These are phyloP conservation scores for Anser cygnoides DNA, from an alignment of 2,113 vertebrate species.

Conservation along the genomic window DNA sequence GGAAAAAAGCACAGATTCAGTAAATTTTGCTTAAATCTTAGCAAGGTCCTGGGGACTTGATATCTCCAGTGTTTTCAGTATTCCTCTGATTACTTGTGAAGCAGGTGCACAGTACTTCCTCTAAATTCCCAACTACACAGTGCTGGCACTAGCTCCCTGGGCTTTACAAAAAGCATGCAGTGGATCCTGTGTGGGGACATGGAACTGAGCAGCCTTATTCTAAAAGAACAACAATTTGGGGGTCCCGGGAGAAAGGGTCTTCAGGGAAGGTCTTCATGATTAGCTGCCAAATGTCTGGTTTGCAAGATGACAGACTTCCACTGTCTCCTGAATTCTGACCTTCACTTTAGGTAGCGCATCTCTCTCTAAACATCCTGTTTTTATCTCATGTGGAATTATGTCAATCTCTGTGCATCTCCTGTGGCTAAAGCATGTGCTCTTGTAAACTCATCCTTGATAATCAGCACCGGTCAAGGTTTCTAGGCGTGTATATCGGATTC, in stretches of 20 bases:
- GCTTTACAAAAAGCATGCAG: not conserved
- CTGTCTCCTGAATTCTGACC: not conserved
- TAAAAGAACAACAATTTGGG: not conserved
- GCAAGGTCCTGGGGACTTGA: not conserved
- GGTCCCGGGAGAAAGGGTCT: not conserved
- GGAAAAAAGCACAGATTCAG: not conserved
- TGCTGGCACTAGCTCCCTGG: not conserved
- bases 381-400: not conserved
- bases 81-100: not conserved
- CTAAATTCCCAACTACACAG: not conserved
- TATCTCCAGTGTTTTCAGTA: not conserved
- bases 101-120: not conserved
- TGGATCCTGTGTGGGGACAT: fast-evolving
- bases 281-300: not conserved
- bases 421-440: not conserved
- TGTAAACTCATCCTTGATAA: not conserved
- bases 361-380: not conserved
- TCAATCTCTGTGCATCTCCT: not conserved
- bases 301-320: not conserved
- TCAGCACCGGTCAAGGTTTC: not conserved
- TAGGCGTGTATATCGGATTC: not conserved
- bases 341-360: not conserved
- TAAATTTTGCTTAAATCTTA: not conserved
- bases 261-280: not conserved
- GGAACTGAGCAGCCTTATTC: not conserved